Conservation (phyloP, 2,113 vertebrate genomes). For the Alexandromys fortis region DNA sequence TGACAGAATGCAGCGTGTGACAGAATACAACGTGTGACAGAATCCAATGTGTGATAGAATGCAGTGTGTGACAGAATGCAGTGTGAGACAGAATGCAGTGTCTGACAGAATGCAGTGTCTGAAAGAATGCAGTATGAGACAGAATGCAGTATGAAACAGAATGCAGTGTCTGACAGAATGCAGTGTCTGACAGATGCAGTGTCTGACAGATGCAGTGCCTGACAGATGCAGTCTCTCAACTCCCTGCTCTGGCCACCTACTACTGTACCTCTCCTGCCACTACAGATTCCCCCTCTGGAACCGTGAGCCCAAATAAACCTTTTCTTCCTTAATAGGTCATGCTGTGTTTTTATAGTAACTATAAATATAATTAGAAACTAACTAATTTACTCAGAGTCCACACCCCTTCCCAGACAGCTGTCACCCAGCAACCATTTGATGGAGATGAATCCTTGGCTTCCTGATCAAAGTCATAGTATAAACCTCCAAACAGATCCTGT, state of each 20-base stretch:
- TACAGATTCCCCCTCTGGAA: background rate
- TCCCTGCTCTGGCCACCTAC: background rate
- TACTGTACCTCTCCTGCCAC: background rate
- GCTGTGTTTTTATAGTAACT: background rate
- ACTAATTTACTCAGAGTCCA: background rate
- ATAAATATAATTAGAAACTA: background rate
- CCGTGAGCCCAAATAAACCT: background rate
- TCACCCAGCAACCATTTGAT: background rate
- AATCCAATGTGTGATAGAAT: background rate
- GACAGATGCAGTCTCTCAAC: background rate
- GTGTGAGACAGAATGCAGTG: background rate
- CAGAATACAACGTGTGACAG: background rate
- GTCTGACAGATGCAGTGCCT: background rate
- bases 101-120: background rate
- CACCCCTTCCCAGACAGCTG: background rate
- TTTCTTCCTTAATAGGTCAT: background rate
- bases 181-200: background rate
- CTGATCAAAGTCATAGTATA: background rate
- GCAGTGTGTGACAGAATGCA: background rate
- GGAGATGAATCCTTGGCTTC: background rate
- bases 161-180: too few species aligned
- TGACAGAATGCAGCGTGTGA: background rate
- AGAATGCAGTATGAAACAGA: background rate
- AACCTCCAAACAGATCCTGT: background rate
- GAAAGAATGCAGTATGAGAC: background rate